Evolutionary conservation across 1,140 invertebrate species (phyloP).

Genomic region (Anastrepha ludens): DNA sequence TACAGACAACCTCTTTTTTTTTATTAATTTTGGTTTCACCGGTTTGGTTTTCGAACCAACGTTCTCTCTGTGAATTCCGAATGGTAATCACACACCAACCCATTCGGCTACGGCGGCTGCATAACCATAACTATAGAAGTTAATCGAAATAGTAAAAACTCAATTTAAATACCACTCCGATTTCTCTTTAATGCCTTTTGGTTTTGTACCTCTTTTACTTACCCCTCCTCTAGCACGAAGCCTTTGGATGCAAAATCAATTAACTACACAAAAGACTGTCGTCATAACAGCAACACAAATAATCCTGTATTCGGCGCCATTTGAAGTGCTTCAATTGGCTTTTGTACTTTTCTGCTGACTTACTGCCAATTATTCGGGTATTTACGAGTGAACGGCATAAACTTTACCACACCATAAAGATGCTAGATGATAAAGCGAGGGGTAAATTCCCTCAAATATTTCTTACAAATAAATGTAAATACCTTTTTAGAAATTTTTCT

Average conservation of each 20-base stretch:
- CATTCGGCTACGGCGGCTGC: no score
- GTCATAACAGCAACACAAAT: conserved; percentile 36
- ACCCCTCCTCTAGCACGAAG: background rate
- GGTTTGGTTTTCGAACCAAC: no score
- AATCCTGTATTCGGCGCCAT: conserved; percentile 46
- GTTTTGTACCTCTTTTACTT: background rate
- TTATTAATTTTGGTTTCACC: no score
- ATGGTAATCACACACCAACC: no score
- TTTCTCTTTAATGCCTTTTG: background rate
- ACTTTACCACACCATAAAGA: background rate
- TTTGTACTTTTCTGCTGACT: conserved; percentile 8
- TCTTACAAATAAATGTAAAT: background rate
- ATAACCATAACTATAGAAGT: no score
- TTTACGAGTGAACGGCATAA: conserved; percentile 20
- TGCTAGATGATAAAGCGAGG: no score
- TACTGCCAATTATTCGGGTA: conserved; percentile 44
- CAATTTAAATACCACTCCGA: no score
- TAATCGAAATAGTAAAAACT: no score
- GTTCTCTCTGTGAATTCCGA: no score
- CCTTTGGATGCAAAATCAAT: conserved; percentile 2
- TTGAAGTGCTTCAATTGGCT: conserved; percentile 49
- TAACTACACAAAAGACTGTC: conserved; percentile 40
- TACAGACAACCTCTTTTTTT: no score
- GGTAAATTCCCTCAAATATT: background rate
- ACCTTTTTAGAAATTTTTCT: background rate